Base-by-base conservation (phyloP, 2,113 vertebrate species). In the Phaethon lepturus region DNA sequence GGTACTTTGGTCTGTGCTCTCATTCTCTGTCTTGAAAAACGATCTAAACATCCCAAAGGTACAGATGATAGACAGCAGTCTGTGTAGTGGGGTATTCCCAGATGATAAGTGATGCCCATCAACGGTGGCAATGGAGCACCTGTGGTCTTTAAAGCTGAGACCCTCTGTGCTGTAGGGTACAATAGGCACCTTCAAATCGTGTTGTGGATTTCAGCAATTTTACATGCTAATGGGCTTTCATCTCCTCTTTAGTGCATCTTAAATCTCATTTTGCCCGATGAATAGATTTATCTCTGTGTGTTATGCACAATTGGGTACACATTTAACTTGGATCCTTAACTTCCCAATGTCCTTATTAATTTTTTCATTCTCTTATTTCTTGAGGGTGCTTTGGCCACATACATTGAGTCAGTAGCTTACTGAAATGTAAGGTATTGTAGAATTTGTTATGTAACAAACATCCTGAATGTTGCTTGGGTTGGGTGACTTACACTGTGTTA, bases 81-180 rank as follows among this genome's bases (percentile, higher is more conserved):
- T 74, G 28, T 52, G 22, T 23, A n/a, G 15, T 33, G 42, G 74
- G 38, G 20, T 49, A 28, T 25, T 73, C 31, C n/a, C 29, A 59
- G n/a, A 38, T 29, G 63, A 24, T 42, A 29, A 81, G 38, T 47
- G 56, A 33, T 31, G 25, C 17, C 53, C 13, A 29, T 17, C 45
- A 62, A 18, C 3, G 1, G 20, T 38, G n/a, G 17, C 44, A 53
- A 10, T 5, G 44, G 50, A 81, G 18, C 1, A 1, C 13, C 25
- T 2, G 4, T 10, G 23, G 14, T 56, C 18, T n/a, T 68, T 64
- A n/a, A 66, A 89, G 53, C 31, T 29, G 42, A 56, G 49, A 33
- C 42, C 16, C 23, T 67, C 22, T 71, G 33, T 59, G 44, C 33
- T 3, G 0, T 9, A 58, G 14, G 12, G 19, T 64, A 4, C 45